These are phyloP conservation scores for Sarcophaga peregrina DNA, from an alignment of 1,140 invertebrate species.

Conservation along the genomic window DNA sequence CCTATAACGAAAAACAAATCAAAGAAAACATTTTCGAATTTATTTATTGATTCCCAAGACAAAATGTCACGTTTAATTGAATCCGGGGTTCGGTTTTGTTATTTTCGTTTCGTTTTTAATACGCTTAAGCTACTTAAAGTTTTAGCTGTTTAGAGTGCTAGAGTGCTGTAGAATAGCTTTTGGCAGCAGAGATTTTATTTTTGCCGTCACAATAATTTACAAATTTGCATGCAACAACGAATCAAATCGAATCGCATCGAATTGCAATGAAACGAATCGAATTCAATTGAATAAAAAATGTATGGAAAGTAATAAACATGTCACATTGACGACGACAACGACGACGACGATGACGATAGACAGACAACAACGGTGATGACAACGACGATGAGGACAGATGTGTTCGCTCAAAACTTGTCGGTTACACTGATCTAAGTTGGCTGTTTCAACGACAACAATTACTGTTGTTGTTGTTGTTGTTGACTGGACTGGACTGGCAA, in stretches of 20 bases:
- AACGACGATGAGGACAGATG: conserved; percentile 31
- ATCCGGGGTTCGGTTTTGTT: no score
- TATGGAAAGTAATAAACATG: conserved; percentile 43
- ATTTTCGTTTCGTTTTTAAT: neutral
- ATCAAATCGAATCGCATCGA: neutral
- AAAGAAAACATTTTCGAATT: neutral
- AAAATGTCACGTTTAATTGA: conserved; percentile 46
- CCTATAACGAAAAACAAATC: neutral
- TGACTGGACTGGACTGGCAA: neutral
- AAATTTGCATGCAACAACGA: conserved; percentile 13
- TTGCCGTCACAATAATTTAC: conserved; percentile 22
- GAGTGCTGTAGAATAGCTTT: neutral
- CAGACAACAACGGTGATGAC: no score
- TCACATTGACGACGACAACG: conserved; percentile 31
- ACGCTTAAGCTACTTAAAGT: no score
- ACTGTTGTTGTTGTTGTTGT: conserved; percentile 25
- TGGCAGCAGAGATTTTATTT: neutral
- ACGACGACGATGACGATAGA: neutral
- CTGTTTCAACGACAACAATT: no score
- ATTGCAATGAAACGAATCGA: neutral
- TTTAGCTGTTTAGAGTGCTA: neutral
- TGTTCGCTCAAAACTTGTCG: conserved; percentile 16
- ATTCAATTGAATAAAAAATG: neutral
- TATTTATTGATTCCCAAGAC: conserved; percentile 9
- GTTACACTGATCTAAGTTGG: neutral